These are phyloP conservation scores for Mesembrinibis cayennensis DNA, from an alignment of 2,113 vertebrate species.

Conservation along the genomic window DNA sequence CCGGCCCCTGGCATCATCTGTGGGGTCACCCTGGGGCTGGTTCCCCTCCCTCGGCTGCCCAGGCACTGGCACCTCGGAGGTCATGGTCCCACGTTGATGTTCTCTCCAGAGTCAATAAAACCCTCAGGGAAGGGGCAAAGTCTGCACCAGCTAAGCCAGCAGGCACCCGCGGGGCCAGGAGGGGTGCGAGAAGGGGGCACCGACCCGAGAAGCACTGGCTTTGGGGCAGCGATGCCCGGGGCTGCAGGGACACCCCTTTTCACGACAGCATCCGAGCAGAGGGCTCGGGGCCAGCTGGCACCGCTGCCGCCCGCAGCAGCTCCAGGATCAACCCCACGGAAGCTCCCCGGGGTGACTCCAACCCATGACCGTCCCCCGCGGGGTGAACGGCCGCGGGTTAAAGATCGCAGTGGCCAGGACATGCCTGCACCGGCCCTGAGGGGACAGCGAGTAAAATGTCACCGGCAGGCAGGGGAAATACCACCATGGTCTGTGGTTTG, in stretches of 20 bases:
- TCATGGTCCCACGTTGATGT: not conserved
- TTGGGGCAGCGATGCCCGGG: accelerated
- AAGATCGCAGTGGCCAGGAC: accelerated
- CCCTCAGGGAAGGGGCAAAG: not conserved
- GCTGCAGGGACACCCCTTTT: not conserved
- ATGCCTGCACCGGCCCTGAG: accelerated
- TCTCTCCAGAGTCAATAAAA: not conserved
- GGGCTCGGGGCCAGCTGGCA: accelerated
- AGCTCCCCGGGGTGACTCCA: accelerated
- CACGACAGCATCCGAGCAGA: accelerated
- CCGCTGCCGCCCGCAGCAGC: accelerated
- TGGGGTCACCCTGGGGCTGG: not conserved
- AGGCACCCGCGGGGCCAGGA: not conserved
- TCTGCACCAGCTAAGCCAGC: accelerated
- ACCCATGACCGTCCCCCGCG: accelerated
- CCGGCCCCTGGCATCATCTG: accelerated
- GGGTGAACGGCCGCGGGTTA: accelerated
- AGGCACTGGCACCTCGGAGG: not conserved
- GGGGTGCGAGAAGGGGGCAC: not conserved
- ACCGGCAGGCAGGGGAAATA: accelerated
- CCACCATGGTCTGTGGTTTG: not conserved
- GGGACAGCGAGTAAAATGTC: accelerated
- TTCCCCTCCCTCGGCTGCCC: not conserved
- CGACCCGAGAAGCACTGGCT: accelerated
- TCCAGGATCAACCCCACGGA: not conserved